phyloP scores from a whole-genome alignment of 2,797 vertebrate species.

The Neosilurus hyrtlii region DNA sequence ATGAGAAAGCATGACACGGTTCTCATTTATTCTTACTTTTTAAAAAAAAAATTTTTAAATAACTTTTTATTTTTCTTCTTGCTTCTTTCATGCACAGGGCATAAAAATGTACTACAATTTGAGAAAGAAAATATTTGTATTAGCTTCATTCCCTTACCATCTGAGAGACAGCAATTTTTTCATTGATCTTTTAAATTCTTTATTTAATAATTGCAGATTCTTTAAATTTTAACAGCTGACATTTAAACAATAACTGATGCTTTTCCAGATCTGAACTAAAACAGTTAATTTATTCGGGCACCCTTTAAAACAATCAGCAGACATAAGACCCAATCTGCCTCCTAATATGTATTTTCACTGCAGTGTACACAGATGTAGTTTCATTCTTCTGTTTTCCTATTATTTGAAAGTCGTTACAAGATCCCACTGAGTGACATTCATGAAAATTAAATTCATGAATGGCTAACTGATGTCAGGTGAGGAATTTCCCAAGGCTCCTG shows the following conservation, averaged over 20 bases:
- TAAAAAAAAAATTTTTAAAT: too few relatives aligned
- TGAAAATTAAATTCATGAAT: slow-evolving; percentile 73
- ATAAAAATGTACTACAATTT: not conserved
- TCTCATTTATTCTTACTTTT: too few relatives aligned
- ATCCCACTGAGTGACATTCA: slow-evolving; percentile 60
- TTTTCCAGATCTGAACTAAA: slow-evolving; percentile 11
- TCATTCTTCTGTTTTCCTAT: slow-evolving; percentile 39
- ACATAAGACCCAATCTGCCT: slow-evolving; percentile 40
- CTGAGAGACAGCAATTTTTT: not conserved
- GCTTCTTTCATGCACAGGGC: slow-evolving; percentile 30
- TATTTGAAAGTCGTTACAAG: slow-evolving; percentile 36
- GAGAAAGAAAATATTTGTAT: slow-evolving; percentile 36
- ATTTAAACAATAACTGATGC: slow-evolving; percentile 14
- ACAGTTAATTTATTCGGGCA: not conserved
- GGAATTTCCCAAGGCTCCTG: slow-evolving; percentile 57
- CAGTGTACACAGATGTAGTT: slow-evolving; percentile 3
- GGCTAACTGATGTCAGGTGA: slow-evolving; percentile 53
- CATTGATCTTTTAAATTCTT: slow-evolving; percentile 13
- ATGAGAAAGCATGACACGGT: not conserved
- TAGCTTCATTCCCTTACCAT: slow-evolving; percentile 17
- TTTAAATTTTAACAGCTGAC: not conserved
- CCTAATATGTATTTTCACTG: slow-evolving; percentile 2
- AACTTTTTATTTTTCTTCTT: slow-evolving; percentile 10
- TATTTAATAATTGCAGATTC: too few relatives aligned
- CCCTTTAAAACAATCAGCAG: not conserved